Evolutionary conservation across 1,140 invertebrate species (phyloP), one percentile per base, ranked within the genome.

Genomic region (Zophobas atratus): DNA sequence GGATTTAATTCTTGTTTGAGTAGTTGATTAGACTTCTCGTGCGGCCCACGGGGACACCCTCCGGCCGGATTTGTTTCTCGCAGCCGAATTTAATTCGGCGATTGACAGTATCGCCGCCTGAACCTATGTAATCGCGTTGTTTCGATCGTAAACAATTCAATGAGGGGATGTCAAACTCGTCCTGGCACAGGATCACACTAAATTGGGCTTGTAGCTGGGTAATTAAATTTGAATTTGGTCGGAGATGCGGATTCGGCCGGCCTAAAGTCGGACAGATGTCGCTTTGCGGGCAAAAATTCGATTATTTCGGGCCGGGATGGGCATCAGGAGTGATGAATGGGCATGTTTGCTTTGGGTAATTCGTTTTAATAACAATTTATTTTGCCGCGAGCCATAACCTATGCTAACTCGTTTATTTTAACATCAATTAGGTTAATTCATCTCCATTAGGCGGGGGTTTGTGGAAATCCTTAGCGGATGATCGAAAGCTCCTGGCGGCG

Each of bases 381-480:
- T 67, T 43, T 36, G 36, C 33, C 56, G 34, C 56, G 38, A 20
- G 35, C 36, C 43, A 8, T 46, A 8, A 8, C 6, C 6, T 46
- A 46, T 20, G n/a, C 60, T 67, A 67, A 67, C 60, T 67, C 60
- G 60, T 67, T 67, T 67, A 67, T 67, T 67, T 67, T 67, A 67
- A 43, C 60, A 67, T 67, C 60, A 67, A 67, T 67, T n/a, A 43
- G 43, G 8, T 67, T 67, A 67, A 67, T 67, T 43, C 39, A 43
- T 67, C 60, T 67, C 60, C 60, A 67, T 67, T 67, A 67, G 20
- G 20, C 20, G 20, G 20, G 20, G 20, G 20, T 20, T 20, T 20
- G 20, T 20, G 20, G 20, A 20, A 20, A 20, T 20, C 20, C 20
- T 20, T 20, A 20, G 20, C 20, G 20, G 20, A 20, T 20, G 20